Conservation (phyloP, 1,140 invertebrate species). For the Caerostris extrusa region DNA sequence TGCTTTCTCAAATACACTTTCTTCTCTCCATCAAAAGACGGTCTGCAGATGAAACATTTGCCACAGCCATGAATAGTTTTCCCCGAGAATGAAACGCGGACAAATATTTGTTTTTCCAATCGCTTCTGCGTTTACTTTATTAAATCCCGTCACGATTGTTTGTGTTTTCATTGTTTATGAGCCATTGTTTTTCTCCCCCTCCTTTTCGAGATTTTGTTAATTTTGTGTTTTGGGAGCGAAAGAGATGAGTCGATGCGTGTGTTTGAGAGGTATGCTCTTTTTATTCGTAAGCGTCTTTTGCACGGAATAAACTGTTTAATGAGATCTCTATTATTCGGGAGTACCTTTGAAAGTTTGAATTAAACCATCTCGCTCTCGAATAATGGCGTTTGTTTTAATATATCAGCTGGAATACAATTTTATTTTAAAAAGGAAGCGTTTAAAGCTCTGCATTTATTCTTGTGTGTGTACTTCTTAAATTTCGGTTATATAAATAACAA, state of each 20-base stretch:
- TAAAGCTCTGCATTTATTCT: too few species aligned
- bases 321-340: neutral
- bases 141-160: slow-evolving; percentile 66
- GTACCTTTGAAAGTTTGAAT: neutral
- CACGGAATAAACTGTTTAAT: slow-evolving; percentile 45
- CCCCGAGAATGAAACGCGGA: neutral
- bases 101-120: slow-evolving; percentile 77
- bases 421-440: too few species aligned
- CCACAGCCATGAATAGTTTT: slow-evolving; percentile 72
- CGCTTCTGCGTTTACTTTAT: slow-evolving; percentile 61
- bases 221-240: neutral
- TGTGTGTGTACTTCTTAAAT: too few species aligned
- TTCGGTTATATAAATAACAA: too few species aligned
- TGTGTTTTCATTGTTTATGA: slow-evolving; percentile 59
- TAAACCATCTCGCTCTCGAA: too few species aligned
- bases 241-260: slow-evolving; percentile 1
- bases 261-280: neutral
- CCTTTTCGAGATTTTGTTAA: slow-evolving; percentile 21
- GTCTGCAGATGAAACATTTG: slow-evolving; percentile 61
- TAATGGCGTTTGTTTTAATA: too few species aligned
- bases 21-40: slow-evolving; percentile 63
- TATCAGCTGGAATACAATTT: too few species aligned
- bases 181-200: slow-evolving; percentile 49
- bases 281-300: neutral
- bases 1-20: slow-evolving; percentile 54